phyloP scores from a whole-genome alignment of 2,797 vertebrate genomes.

The Gadopsis marmoratus region DNA sequence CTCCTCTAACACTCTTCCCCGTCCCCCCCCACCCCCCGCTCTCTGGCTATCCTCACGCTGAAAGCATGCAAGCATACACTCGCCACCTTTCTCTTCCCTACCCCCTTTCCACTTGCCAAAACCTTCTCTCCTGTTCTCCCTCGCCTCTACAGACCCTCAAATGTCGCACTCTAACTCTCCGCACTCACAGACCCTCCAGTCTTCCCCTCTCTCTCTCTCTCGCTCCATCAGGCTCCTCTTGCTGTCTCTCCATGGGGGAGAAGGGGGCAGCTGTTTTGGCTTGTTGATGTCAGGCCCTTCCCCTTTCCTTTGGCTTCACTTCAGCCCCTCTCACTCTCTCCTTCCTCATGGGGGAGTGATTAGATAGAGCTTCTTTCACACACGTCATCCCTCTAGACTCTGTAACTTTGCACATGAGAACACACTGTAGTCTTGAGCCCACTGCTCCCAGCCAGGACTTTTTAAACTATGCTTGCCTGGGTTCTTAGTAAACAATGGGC shows the following conservation, averaged over 20 bases:
- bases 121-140: conserved; percentile 43
- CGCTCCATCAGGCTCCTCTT: conserved; percentile 69
- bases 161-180: conserved; percentile 41
- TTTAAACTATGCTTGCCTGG: not conserved
- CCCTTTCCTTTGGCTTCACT: conserved; percentile 78
- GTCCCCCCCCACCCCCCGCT: conserved; percentile 57
- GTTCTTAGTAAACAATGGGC: not conserved
- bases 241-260: conserved; percentile 71
- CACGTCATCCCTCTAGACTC: conserved; percentile 58
- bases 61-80: conserved; percentile 59
- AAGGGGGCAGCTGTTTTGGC: conserved; percentile 87
- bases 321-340: conserved; percentile 64
- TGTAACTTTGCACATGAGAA: conserved; percentile 53
- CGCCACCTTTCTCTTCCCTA: conserved; percentile 41
- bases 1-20: conserved; percentile 52
- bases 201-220: conserved; percentile 56
- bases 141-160: conserved; percentile 58
- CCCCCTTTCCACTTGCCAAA: conserved; percentile 63
- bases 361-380: conserved; percentile 72
- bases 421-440: conserved; percentile 25
- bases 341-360: conserved; percentile 71
- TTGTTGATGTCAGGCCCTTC: conserved; percentile 83
- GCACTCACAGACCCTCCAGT: conserved; percentile 69
- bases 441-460: conserved; percentile 14
- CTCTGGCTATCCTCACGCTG: conserved; percentile 61